Evolutionary conservation across 2,888 invertebrate species (phyloP), one percentile per base, ranked within the genome.

Genomic region (Myathropa florea): DNA sequence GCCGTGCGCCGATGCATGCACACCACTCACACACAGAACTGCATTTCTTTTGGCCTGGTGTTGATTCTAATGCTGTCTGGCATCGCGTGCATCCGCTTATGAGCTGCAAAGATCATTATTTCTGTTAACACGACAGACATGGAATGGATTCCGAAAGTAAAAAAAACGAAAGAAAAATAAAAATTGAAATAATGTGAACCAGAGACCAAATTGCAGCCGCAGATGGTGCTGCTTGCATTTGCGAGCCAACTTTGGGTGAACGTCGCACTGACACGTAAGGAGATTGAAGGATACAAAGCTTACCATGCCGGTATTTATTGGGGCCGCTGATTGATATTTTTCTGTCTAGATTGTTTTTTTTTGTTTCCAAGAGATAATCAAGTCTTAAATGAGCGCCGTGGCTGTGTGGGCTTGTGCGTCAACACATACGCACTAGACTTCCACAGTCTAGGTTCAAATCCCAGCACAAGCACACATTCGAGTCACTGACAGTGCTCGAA

Each of bases 51-150:
- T 46, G 18, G 46, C n/a, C 18, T 46, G 46, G 46, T 46, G 46
- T 46, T 18, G n/a, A 46, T 46, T 46, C 46, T 46, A 46, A 46
- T 46, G 46, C 46, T 46, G 46, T 46, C n/a, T 46, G 26, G 30
- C 21, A 67, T 68, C 57, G 68, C 57, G 68, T 68, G 68, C 57
- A 68, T 57, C 68, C 24, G 33, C 65, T 18, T 55, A 67, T 67
- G 33, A 30, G 57, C 24, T 57, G 30, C 23, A 70, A 24, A 57
- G 59, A 59, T 70, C 70, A 70, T 70, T 59, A 59, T 70, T 57
- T 70, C 59, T 36, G 70, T 70, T 59, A 70, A 57, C 70, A 70
- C 36, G 36, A 59, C 70, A 70, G 70, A 70, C 70, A 59, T 26
- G 39, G 24, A 65, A 65, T 46, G 46, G 26, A 39, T 65, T 46